phyloP scores from a whole-genome alignment of 2,888 invertebrate species.

The Meteorus cinctellus region DNA sequence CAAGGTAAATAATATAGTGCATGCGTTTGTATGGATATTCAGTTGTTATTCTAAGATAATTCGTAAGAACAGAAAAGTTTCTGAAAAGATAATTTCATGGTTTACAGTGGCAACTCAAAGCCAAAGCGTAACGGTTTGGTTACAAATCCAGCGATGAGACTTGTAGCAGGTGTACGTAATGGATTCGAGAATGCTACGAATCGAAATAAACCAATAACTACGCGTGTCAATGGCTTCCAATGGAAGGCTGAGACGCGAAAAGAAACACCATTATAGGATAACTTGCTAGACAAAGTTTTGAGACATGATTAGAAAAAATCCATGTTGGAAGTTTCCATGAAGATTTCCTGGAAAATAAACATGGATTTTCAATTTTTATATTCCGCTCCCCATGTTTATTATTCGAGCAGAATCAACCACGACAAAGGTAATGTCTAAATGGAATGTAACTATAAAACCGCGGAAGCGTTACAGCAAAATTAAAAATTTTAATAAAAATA shows the following conservation, averaged over 20 bases:
- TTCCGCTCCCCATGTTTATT: slow-evolving; percentile 68
- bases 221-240: slow-evolving; percentile 82
- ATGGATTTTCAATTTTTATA: slow-evolving; percentile 67
- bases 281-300: slow-evolving; percentile 55
- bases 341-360: slow-evolving; percentile 58
- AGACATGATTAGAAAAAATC: background rate
- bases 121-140: slow-evolving; percentile 89
- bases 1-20: slow-evolving; percentile 57
- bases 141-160: slow-evolving; percentile 88
- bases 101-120: slow-evolving; percentile 75
- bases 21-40: background rate
- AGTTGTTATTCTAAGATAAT: background rate
- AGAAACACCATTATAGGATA: slow-evolving; percentile 83
- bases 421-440: slow-evolving; percentile 67
- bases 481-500: slow-evolving; percentile 45
- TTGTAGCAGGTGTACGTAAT: slow-evolving; percentile 85
- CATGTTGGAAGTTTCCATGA: background rate
- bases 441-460: slow-evolving; percentile 37
- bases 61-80: background rate
- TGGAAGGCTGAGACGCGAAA: slow-evolving; percentile 80
- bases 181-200: slow-evolving; percentile 79
- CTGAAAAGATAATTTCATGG: slow-evolving; percentile 10
- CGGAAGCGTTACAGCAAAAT: slow-evolving; percentile 26
- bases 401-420: slow-evolving; percentile 71
- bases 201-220: slow-evolving; percentile 72